A percentile compares a stretch with the other conserved stretches of the same genome.
phyloP scores from a whole-genome alignment of 2,888 invertebrate genomes.

The Tetranychus piercei region DNA sequence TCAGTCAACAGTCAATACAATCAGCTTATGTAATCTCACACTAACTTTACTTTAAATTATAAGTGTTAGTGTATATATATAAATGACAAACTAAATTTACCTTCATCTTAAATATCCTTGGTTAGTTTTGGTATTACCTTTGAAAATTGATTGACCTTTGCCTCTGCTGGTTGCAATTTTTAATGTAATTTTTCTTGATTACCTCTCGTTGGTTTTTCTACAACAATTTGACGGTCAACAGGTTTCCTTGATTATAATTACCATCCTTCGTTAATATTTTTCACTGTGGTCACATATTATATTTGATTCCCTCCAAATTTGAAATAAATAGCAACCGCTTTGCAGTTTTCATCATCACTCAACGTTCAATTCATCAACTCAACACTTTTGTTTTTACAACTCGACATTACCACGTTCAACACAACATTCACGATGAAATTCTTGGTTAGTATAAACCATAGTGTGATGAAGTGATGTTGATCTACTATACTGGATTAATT shows the following conservation, averaged over 20 bases:
- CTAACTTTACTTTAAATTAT: background rate
- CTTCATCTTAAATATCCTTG: background rate
- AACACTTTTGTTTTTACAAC: background rate
- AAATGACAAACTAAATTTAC: background rate
- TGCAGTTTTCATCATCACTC: background rate
- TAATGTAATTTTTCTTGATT: background rate
- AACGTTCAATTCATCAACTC: background rate
- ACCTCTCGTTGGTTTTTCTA: background rate
- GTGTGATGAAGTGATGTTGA: background rate
- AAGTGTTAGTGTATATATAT: background rate
- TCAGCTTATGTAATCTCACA: background rate
- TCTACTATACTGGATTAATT: background rate
- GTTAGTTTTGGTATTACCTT: background rate
- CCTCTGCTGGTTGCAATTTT: background rate
- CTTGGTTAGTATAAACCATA: background rate
- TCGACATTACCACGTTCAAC: background rate
- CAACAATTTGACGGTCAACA: background rate
- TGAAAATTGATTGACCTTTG: background rate
- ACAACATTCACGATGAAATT: background rate
- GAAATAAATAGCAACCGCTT: background rate
- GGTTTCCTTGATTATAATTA: background rate
- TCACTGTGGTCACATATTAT: background rate
- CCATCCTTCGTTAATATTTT: background rate
- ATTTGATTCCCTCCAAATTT: background rate
- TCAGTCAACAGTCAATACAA: background rate